Evolutionary conservation across 2,888 invertebrate species (phyloP).

Genomic region (Rhabditoides inermis): DNA sequence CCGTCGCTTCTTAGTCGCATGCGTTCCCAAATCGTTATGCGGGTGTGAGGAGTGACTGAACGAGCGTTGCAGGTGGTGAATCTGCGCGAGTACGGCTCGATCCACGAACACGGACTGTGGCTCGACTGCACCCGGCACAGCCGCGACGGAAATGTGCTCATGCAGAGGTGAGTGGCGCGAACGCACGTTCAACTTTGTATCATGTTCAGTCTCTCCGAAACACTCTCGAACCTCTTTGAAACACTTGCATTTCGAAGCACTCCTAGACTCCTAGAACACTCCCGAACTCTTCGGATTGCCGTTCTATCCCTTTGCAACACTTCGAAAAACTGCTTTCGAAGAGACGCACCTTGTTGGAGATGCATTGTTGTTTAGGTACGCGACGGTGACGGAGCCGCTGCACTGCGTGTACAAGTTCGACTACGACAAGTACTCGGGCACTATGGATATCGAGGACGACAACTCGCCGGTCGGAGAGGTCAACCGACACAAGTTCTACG

Average conservation of each 20-base stretch:
- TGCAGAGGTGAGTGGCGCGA: slow-evolving; percentile 37
- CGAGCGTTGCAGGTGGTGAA: slow-evolving; percentile 33
- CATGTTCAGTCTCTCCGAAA: no score
- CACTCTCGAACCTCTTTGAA: no score
- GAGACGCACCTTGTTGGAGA: no score
- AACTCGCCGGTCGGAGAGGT: slow-evolving; percentile 51
- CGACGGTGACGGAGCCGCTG: slow-evolving; percentile 46
- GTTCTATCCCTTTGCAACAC: no score
- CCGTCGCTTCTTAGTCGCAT: no score
- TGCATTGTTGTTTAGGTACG: slow-evolving; percentile 39
- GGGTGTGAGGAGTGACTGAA: not conserved
- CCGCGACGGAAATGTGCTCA: slow-evolving; percentile 44
- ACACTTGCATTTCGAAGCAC: no score
- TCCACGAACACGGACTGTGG: slow-evolving; percentile 51
- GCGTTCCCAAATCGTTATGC: no score
- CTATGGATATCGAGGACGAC: slow-evolving; percentile 50
- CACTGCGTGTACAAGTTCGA: slow-evolving; percentile 52
- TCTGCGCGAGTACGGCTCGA: slow-evolving; percentile 47
- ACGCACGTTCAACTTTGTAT: no score
- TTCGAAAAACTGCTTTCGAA: no score
- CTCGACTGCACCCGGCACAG: slow-evolving; percentile 48
- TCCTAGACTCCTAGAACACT: not conserved
- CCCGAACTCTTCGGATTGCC: no score
- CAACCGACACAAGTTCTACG: slow-evolving; percentile 50
- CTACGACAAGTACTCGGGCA: slow-evolving; percentile 51